These are phyloP conservation scores for Mastacembelus armatus DNA, from an alignment of 2,797 vertebrate genomes.

Conservation along the genomic window DNA sequence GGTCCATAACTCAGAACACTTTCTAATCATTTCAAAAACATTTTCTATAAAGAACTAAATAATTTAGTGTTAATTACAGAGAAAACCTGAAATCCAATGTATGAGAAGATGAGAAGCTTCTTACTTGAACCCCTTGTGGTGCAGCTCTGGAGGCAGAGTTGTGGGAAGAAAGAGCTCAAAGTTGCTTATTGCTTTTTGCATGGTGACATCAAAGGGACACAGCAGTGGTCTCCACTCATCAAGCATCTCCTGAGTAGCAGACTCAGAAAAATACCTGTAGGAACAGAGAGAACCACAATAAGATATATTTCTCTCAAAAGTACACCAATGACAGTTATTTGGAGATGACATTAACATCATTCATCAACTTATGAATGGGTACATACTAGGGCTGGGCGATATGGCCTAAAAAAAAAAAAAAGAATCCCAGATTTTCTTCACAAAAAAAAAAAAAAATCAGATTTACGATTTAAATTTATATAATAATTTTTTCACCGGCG, in stretches of 20 bases:
- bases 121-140: constrained; percentile 96
- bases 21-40: not conserved
- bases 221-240: constrained; percentile 97
- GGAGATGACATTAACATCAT: constrained; percentile 6
- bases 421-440: no score
- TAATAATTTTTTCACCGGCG: no score
- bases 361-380: constrained; percentile 12
- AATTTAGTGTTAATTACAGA: not conserved
- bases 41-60: no score
- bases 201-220: constrained; percentile 97
- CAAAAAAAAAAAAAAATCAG: no score
- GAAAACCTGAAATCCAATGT: no score
- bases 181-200: constrained; percentile 97
- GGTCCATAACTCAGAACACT: no score
- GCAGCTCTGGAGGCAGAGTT: constrained; percentile 93
- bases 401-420: no score
- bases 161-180: constrained; percentile 97
- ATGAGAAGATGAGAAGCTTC: constrained; percentile 41
- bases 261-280: constrained; percentile 92
- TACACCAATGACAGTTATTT: not conserved
- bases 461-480: no score
- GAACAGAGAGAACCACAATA: constrained; percentile 22
- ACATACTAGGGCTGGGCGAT: no score
- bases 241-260: constrained; percentile 94
- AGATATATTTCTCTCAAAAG: not conserved